Base-by-base conservation (phyloP, 1,140 invertebrate genomes). In the Planococcus citri region DNA sequence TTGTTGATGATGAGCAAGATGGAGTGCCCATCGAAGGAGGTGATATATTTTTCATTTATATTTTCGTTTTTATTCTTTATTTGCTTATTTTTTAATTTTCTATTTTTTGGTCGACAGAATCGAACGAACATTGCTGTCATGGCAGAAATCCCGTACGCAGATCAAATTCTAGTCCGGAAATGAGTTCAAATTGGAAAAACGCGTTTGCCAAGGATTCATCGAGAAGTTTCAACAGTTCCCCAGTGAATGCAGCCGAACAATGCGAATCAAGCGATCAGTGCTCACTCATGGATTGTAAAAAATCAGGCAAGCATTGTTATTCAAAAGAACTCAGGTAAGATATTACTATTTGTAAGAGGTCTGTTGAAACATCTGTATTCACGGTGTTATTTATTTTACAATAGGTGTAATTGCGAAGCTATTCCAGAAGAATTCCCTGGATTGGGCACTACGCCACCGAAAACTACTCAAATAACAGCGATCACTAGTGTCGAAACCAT, bases 81-180 rank as follows among this genome's bases (percentile, higher is more conserved):
- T 33, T 3, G 12, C 29, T 6, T 6, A 33, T 12, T 51, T 37
- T 14, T 14, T 8, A 37, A 37, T 37, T 37, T 37, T 37, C 6
- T 60, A 22, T 60, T 60, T 9, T 22, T 60, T 64, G 9, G 3
- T 24, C 9, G 60, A 64, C 10, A 25, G 25, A 64, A 64, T 64
- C 6, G 4, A 17, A 64, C 6, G 21, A 64, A 24, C 22, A 25
- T 64, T 64, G 22, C 6, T 24, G 37, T 20, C 68, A 51, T 0
- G 61, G 29, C 1, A 81, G 89, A 20, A 90, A 91, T 82, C 89
- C 89, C 14, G 90, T 94, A 58, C 82, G 89, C 1, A 82, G 91
- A 68, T 91, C 90, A 17, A 92, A 92, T 82, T 94, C 91, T 69
- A 92, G 90, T 77, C 91, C 91, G 1, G 91, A 94, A 82, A 93